Conservation (phyloP, 1,140 invertebrate genomes). For the Acarapis woodi region DNA sequence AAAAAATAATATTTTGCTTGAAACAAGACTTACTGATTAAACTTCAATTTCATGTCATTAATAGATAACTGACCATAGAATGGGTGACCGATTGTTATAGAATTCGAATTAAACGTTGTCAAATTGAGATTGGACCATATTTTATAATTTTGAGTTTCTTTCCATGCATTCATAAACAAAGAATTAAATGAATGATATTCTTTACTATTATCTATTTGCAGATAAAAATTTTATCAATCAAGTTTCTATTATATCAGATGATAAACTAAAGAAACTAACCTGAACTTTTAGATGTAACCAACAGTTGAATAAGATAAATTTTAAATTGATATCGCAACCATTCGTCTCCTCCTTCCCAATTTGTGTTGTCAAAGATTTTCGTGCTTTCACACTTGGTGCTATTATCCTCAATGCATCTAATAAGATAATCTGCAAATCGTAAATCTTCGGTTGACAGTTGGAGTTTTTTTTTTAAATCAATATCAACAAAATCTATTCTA, state of each 20-base stretch:
- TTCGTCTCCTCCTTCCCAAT: conserved; percentile 69
- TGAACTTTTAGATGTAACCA: conserved; percentile 45
- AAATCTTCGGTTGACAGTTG: conserved; percentile 76
- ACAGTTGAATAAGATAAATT: conserved; percentile 56
- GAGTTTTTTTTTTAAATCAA: conserved; percentile 46
- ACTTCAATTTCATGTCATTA: conserved; percentile 1
- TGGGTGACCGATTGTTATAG: conserved; percentile 33
- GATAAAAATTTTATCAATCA: conserved; percentile 1
- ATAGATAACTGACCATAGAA: conserved; percentile 3
- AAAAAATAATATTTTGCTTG: background rate
- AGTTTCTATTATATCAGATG: conserved; percentile 1
- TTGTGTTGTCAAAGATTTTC: conserved; percentile 13
- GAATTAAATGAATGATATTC: background rate
- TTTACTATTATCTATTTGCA: background rate
- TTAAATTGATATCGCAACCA: conserved; percentile 87
- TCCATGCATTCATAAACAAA: conserved; percentile 1
- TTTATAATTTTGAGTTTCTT: conserved; percentile 40
- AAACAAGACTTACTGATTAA: background rate
- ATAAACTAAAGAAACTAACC: conserved; percentile 21
- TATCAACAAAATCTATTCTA: conserved; percentile 58
- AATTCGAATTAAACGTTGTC: conserved; percentile 63
- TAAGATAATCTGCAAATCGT: conserved; percentile 68
- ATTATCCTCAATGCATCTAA: too few relatives aligned
- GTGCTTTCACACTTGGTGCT: background rate
- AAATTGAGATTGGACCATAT: too few relatives aligned